phyloP scores from a whole-genome alignment of 2,113 vertebrate species.

The Clarias macrocephalus region DNA sequence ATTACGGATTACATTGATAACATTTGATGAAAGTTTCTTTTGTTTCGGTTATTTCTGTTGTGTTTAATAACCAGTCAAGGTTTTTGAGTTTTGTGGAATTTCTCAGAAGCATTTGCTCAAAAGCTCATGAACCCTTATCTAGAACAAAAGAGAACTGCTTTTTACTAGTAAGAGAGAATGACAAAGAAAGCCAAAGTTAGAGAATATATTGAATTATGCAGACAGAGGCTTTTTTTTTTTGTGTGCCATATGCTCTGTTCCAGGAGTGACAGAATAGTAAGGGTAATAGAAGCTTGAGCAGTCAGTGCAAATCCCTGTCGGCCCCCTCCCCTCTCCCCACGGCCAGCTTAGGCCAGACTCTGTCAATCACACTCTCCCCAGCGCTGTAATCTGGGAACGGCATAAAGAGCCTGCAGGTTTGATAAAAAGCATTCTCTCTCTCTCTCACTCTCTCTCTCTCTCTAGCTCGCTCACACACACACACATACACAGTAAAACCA shows the following conservation, averaged over 20 bases:
- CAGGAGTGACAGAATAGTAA: slow-evolving; percentile 70
- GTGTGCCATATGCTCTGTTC: slow-evolving; percentile 65
- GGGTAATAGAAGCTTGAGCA: slow-evolving; percentile 71
- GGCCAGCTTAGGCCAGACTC: slow-evolving; percentile 68
- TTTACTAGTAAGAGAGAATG: slow-evolving; percentile 27
- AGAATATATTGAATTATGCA: slow-evolving; percentile 73
- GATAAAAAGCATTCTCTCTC: slow-evolving; percentile 59
- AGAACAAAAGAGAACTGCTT: slow-evolving; percentile 60
- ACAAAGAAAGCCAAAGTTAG: slow-evolving; percentile 29
- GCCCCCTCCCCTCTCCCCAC: slow-evolving; percentile 45
- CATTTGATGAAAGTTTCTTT: not conserved
- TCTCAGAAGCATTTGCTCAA: slow-evolving; percentile 14
- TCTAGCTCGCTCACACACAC: not conserved
- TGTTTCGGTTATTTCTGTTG: not conserved
- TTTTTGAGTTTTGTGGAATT: slow-evolving; percentile 13
- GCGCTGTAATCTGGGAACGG: slow-evolving; percentile 71
- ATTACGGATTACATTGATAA: not conserved
- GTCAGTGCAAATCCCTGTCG: slow-evolving; percentile 67
- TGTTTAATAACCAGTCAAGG: slow-evolving; percentile 12
- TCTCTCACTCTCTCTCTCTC: not conserved
- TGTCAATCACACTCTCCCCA: slow-evolving; percentile 73
- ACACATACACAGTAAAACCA: slow-evolving; percentile 59
- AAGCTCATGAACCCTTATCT: slow-evolving; percentile 59
- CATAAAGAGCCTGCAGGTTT: slow-evolving; percentile 66
- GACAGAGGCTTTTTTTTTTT: slow-evolving; percentile 69